Evolutionary conservation across 1,140 invertebrate species (phyloP).

Genomic region (Tribolium madens): DNA sequence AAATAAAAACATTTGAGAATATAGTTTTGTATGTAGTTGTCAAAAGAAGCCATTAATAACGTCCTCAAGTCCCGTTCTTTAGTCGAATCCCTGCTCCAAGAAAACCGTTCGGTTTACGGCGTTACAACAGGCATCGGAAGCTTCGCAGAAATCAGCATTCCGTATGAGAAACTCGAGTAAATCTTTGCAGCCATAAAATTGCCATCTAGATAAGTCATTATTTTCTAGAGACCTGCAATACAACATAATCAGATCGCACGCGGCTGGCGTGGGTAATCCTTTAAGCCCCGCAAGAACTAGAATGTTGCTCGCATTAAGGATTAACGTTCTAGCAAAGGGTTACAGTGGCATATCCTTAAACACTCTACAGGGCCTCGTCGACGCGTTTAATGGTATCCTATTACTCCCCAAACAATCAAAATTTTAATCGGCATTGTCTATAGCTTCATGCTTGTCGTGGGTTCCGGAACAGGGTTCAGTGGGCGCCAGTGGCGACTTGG

Average conservation of each 20-base stretch:
- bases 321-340: conserved; percentile 81
- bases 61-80: conserved; percentile 70
- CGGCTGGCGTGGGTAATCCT: conserved; percentile 78
- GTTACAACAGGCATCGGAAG: conserved; percentile 85
- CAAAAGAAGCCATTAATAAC: conserved; percentile 70
- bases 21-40: conserved; percentile 63
- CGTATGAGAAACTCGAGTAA: conserved; percentile 73
- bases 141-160: conserved; percentile 75
- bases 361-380: conserved; percentile 74
- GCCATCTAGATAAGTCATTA: neutral
- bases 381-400: conserved; percentile 37
- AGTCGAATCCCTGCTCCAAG: conserved; percentile 73
- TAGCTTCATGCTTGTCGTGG: conserved; percentile 79
- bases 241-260: conserved; percentile 80
- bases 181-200: neutral
- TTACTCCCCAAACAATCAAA: conserved; percentile 20
- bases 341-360: conserved; percentile 78
- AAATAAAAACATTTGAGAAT: neutral
- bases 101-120: conserved; percentile 78
- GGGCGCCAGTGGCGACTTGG: conserved; percentile 80
- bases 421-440: conserved; percentile 50
- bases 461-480: conserved; percentile 82
- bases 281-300: conserved; percentile 74
- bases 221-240: conserved; percentile 70
- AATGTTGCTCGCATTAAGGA: conserved; percentile 78